Conservation (phyloP, 2,888 invertebrate genomes). For the Norana najaformis region DNA sequence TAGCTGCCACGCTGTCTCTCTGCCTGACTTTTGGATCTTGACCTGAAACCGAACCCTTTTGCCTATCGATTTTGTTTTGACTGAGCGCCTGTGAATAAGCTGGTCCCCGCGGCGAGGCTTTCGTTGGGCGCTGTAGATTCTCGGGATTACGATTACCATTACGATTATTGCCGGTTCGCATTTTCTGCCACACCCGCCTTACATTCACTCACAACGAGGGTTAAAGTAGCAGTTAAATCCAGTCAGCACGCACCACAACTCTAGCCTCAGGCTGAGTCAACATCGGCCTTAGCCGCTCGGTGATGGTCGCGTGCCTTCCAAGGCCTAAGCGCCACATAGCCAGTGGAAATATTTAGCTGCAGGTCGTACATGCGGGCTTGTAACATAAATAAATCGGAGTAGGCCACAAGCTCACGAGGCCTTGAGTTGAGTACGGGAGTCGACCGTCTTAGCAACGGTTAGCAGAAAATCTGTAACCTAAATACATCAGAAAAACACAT, state of each 20-base stretch:
- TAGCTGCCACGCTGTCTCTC: too few relatives aligned
- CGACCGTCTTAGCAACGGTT: neutral
- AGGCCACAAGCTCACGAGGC: neutral
- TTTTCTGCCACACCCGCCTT: neutral
- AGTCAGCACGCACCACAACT: neutral
- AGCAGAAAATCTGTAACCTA: neutral
- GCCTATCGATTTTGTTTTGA: too few relatives aligned
- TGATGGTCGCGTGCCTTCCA: neutral
- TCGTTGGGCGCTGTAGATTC: too few relatives aligned
- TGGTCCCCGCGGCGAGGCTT: too few relatives aligned
- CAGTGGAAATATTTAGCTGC: neutral
- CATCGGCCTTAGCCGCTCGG: neutral
- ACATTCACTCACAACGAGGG: neutral
- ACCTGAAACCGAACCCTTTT: too few relatives aligned
- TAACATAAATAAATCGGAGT: neutral
- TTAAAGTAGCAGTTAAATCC: too few relatives aligned
- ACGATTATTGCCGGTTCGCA: too few relatives aligned
- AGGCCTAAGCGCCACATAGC: neutral
- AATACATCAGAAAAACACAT: neutral
- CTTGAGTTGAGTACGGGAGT: neutral
- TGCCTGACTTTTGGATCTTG: too few relatives aligned
- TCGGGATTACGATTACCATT: too few relatives aligned
- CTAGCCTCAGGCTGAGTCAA: neutral
- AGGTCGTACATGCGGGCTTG: neutral
- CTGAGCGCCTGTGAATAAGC: too few relatives aligned